Evolutionary conservation across 2,113 vertebrate genomes (phyloP), one percentile per base, ranked within the genome.

Genomic region (Myiagra hebetior): DNA sequence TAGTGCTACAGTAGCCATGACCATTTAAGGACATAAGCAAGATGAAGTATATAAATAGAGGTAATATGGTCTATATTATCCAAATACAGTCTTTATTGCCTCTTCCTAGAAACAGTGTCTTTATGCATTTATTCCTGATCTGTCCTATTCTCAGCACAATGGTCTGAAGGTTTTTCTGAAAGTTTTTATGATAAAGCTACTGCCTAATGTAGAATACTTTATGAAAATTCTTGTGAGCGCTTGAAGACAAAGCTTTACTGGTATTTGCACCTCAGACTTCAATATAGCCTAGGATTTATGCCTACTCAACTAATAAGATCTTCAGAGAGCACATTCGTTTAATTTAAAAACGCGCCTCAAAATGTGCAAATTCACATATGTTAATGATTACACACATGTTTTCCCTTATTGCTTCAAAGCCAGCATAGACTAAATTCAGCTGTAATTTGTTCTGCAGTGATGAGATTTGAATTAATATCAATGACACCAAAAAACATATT

Each of bases 341-440:
- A 42, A 76, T 89, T 93, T 87, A 44, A 84, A 89, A 94, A 55
- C 0, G 1, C 0, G 1, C 72, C 55, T 88, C 1, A 0, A 94
- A 94, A 86, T 86, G 87, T 86, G 68, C 65, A 84, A 93, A 88
- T 93, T 95, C 87, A 49, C 95, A 94, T 87, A 92, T 96, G 93
- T 93, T 93, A 90, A 60, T 80, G 64, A 91, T 95, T 93, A 91
- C 4, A 0, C 70, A 90, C 41, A 33, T 73, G 86, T 94, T 95
- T 95, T 65, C 35, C 63, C 47, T 96, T 96, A 91, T 22, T 93
- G 47, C 55, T 90, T 93, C 82, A 80, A 91, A 93, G 87, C 42
- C 46, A 80, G 46, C 26, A 72, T 88, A 91, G 56, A 42, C 59
- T 19, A 87, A 91, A 88, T 83, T 83, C 84, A 91, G 59, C 63